phyloP scores from a whole-genome alignment of 2,113 vertebrate genomes.

The Ceratotherium simum region DNA sequence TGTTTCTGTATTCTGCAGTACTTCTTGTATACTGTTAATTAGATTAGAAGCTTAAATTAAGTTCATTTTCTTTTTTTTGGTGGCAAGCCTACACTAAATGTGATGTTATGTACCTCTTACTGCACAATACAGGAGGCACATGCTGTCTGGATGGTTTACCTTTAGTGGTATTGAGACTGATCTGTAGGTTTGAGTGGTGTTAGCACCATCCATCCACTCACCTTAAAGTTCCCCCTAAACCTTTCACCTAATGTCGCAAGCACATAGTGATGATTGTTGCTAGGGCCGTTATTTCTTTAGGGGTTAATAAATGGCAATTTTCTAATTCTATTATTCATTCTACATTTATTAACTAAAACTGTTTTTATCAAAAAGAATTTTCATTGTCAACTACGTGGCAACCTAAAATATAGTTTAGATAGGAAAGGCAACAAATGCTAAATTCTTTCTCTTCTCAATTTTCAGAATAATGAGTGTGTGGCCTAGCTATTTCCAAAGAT shows the following conservation, averaged over 20 bases:
- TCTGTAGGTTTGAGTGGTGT: background rate
- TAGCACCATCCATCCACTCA: background rate
- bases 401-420: background rate
- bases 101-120: background rate
- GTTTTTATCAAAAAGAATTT: background rate
- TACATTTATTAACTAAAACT: background rate
- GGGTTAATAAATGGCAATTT: background rate
- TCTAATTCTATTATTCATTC: background rate
- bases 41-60: background rate
- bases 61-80: background rate
- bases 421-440: background rate
- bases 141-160: background rate
- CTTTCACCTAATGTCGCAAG: background rate
- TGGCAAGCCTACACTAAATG: background rate
- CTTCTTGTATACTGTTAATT: background rate
- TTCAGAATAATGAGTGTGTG: slow-evolving; percentile 10
- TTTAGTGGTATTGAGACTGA: background rate
- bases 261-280: background rate
- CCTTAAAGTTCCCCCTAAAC: background rate
- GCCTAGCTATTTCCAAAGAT: background rate
- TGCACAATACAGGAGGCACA: background rate
- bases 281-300: background rate
- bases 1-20: background rate
- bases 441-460: slow-evolving; percentile 9
- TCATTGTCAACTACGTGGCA: background rate